Conservation (phyloP, 2,113 vertebrate genomes). For the Catagonus wagneri region DNA sequence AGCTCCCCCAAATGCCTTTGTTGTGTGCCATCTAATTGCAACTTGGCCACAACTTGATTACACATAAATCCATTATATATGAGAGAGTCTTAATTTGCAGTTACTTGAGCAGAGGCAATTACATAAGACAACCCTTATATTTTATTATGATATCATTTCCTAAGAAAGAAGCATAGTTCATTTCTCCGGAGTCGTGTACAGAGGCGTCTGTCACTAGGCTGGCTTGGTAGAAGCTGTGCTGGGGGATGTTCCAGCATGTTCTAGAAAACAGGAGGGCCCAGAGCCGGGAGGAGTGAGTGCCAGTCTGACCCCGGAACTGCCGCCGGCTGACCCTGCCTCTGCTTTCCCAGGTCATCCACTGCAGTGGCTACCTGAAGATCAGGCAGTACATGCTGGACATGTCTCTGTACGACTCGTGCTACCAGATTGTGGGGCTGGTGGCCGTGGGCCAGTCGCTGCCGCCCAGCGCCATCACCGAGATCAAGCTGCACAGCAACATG, state of each 20-base stretch:
- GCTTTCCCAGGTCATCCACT: conserved; percentile 94
- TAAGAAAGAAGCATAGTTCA: not conserved
- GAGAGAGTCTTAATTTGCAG: not conserved
- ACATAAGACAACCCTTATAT: not conserved
- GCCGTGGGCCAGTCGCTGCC: conserved; percentile 96
- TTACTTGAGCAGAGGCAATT: not conserved
- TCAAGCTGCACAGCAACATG: conserved; percentile 98
- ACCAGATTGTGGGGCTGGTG: conserved; percentile 95
- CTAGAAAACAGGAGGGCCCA: not conserved
- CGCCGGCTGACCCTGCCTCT: conserved; percentile 47
- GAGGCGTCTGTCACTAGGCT: rapidly evolving
- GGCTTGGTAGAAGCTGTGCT: rapidly evolving
- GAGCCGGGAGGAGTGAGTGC: not conserved
- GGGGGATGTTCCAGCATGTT: not conserved
- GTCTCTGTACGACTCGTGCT: conserved; percentile 94
- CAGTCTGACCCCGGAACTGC: rapidly evolving
- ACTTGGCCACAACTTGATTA: not conserved
- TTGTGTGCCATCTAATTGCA: not conserved
- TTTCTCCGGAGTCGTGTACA: not conserved
- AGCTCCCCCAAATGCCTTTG: too few relatives aligned
- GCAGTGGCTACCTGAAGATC: conserved; percentile 97
- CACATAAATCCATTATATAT: not conserved
- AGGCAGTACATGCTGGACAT: conserved; percentile 94
- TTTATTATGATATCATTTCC: not conserved
- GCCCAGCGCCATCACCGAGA: conserved; percentile 95